phyloP scores from a whole-genome alignment of 2,113 vertebrate species.

The Australoheros scitulus region DNA sequence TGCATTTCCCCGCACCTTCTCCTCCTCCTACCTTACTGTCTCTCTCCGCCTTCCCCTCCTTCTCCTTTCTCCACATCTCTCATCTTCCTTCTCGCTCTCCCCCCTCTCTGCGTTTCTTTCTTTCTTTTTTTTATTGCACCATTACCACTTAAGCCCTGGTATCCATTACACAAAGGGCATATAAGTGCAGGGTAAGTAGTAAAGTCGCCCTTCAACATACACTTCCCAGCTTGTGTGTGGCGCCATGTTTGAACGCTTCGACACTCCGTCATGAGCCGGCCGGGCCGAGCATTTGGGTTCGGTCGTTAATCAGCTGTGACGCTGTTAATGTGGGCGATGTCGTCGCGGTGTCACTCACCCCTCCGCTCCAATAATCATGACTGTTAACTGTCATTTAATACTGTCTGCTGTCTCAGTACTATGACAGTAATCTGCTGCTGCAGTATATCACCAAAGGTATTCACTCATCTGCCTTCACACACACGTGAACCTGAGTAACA shows the following conservation, averaged over 20 bases:
- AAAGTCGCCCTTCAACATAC: constrained; percentile 70
- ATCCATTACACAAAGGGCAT: constrained; percentile 78
- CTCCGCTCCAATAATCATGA: not conserved
- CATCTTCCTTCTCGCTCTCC: constrained; percentile 30
- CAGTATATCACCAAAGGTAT: too few species aligned
- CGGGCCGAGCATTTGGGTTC: constrained; percentile 36
- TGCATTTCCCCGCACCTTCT: not conserved
- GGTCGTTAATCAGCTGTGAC: constrained; percentile 22
- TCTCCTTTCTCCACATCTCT: constrained; percentile 16
- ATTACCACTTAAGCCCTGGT: constrained; percentile 78
- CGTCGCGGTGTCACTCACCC: not conserved
- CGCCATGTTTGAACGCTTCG: constrained; percentile 60
- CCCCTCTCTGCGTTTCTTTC: constrained; percentile 32
- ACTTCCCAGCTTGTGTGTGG: constrained; percentile 65
- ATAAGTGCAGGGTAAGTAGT: constrained; percentile 78
- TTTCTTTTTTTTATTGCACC: constrained; percentile 73
- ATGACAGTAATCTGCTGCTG: not conserved
- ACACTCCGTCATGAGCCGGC: constrained; percentile 49
- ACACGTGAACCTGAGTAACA: too few species aligned
- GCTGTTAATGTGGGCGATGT: not conserved
- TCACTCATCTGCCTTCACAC: too few species aligned
- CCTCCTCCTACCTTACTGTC: not conserved
- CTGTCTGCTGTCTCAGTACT: not conserved
- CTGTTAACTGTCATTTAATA: constrained; percentile 25
- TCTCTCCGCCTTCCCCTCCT: not conserved